Evolutionary conservation across 2,888 invertebrate species (phyloP).

Genomic region (Torymus auratus): DNA sequence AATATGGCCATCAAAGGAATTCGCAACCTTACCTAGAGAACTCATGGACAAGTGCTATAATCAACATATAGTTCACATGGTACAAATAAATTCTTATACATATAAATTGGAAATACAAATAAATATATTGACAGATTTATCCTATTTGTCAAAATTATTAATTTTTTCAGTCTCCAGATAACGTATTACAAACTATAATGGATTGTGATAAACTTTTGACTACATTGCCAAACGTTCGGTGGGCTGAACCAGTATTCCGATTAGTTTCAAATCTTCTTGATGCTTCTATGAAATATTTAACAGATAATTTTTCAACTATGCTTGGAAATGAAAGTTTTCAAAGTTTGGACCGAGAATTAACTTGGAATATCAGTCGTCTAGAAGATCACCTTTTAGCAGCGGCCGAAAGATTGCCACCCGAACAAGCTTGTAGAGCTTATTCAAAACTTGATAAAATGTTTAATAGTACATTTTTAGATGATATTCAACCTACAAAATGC

Average conservation of each 20-base stretch:
- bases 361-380: conserved; percentile 85
- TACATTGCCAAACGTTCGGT: conserved; percentile 87
- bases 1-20: conserved; percentile 94
- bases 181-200: conserved; percentile 88
- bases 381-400: conserved; percentile 89
- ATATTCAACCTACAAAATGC: conserved; percentile 74
- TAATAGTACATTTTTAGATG: conserved; percentile 67
- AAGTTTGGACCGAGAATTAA: conserved; percentile 83
- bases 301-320: conserved; percentile 87
- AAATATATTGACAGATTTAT: too few relatives aligned
- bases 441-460: conserved; percentile 75
- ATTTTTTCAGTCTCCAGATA: conserved; percentile 82
- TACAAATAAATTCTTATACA: conserved; percentile 67
- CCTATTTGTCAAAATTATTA: too few relatives aligned
- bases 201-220: conserved; percentile 89
- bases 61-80: conserved; percentile 88
- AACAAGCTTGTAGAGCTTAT: conserved; percentile 90
- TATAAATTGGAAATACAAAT: background rate
- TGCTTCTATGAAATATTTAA: conserved; percentile 87
- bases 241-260: conserved; percentile 89
- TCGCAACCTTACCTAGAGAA: conserved; percentile 90
- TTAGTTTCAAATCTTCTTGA: conserved; percentile 89
- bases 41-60: conserved; percentile 90
- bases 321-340: conserved; percentile 83
- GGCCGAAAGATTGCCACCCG: conserved; percentile 87